Evolutionary conservation across 2,113 vertebrate genomes (phyloP).

Genomic region (Mystacornis crossleyi): DNA sequence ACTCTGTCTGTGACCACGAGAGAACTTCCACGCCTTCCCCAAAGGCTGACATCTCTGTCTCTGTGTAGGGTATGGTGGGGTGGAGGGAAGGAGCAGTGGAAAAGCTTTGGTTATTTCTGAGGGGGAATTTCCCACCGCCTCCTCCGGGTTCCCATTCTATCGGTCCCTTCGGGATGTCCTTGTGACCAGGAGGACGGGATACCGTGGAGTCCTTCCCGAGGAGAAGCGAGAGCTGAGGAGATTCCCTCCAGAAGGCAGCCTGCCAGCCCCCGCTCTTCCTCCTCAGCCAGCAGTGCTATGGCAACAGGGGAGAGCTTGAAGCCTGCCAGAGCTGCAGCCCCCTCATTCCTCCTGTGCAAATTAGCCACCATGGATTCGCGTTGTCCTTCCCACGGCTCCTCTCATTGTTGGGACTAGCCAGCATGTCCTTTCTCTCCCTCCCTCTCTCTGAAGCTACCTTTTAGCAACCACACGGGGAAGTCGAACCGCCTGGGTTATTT

Average conservation of each 20-base stretch:
- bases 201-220: neutral
- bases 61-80: neutral
- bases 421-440: neutral
- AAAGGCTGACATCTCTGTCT: neutral
- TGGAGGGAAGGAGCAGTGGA: neutral
- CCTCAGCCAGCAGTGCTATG: constrained; percentile 50
- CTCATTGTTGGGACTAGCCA: constrained; percentile 22
- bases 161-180: neutral
- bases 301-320: constrained; percentile 59
- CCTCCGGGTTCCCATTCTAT: neutral
- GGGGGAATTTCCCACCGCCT: neutral
- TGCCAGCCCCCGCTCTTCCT: neutral
- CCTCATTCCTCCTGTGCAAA: constrained; percentile 43
- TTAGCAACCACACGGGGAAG: neutral
- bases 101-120: neutral
- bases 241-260: constrained; percentile 31
- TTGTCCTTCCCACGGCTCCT: constrained; percentile 5
- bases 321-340: constrained; percentile 10
- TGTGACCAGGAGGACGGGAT: neutral
- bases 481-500: neutral
- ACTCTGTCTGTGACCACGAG: neutral
- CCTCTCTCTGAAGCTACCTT: neutral
- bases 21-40: neutral
- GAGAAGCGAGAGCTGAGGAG: constrained; percentile 24
- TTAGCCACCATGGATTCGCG: neutral